A percentile compares a stretch with the other conserved stretches of the same genome.
phyloP scores from a whole-genome alignment of 2,888 invertebrate genomes.

The Hydropsyche betteni region DNA sequence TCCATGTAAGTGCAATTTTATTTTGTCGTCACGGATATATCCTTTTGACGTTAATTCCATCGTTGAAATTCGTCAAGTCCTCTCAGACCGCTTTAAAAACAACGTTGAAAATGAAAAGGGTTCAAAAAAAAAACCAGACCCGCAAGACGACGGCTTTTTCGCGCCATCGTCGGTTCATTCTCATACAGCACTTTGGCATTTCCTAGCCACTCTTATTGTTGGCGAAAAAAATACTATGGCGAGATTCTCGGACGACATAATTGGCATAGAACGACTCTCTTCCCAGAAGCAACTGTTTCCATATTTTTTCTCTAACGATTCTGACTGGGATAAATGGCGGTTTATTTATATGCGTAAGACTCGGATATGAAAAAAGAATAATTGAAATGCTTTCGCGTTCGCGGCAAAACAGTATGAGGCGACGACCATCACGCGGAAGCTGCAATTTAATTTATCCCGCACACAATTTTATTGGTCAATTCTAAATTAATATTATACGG shows the following conservation, averaged over 20 bases:
- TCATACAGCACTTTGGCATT: background rate
- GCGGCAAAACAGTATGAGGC: background rate
- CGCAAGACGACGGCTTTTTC: background rate
- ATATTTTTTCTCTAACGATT: background rate
- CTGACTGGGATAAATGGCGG: too few relatives aligned
- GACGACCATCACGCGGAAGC: background rate
- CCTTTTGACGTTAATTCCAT: slow-evolving; percentile 16
- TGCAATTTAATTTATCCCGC: background rate
- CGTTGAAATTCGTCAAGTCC: background rate
- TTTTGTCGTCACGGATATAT: background rate
- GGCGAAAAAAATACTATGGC: slow-evolving; percentile 8
- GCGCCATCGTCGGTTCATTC: slow-evolving; percentile 3
- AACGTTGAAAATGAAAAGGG: too few relatives aligned
- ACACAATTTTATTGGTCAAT: too few relatives aligned
- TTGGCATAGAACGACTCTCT: slow-evolving; percentile 27
- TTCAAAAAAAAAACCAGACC: too few relatives aligned
- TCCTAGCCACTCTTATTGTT: background rate
- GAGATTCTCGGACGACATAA: slow-evolving; percentile 35
- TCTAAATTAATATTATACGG: too few relatives aligned
- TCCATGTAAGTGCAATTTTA: too few relatives aligned
- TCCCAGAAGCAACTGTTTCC: slow-evolving; percentile 27
- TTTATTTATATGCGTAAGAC: background rate
- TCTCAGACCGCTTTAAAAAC: too few relatives aligned
- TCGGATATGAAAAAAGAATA: background rate
- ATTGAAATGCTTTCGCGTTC: slow-evolving; percentile 1